Percentiles rank a stretch among this genome's conserved stretches.
Conservation (phyloP, 2,797 vertebrate species). For the Distichodus sexfasciatus region DNA sequence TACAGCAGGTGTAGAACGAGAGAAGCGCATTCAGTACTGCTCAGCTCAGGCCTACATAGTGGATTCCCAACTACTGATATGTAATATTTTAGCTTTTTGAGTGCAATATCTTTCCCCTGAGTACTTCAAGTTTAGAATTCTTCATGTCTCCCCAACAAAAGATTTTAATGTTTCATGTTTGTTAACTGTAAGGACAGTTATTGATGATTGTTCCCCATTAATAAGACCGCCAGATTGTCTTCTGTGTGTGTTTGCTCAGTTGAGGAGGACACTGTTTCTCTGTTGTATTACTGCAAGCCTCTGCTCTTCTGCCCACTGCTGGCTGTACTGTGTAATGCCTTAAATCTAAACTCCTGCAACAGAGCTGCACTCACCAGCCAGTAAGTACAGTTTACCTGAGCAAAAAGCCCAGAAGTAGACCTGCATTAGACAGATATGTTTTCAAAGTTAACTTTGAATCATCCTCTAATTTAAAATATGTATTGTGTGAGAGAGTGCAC, state of each 20-base stretch:
- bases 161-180: neutral
- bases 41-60: slow-evolving; percentile 3
- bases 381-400: neutral
- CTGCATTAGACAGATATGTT: neutral
- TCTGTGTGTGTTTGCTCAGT: neutral
- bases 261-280: neutral
- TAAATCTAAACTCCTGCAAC: slow-evolving; percentile 59
- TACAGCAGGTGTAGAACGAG: slow-evolving; percentile 9
- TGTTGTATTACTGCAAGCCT: neutral
- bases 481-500: neutral
- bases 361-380: slow-evolving; percentile 16
- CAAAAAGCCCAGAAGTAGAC: neutral
- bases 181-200: neutral
- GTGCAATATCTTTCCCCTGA: slow-evolving; percentile 17
- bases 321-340: slow-evolving; percentile 66
- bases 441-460: neutral
- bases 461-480: neutral
- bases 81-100: slow-evolving; percentile 13
- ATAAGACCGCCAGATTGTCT: neutral
- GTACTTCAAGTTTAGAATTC: neutral
- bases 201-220: neutral
- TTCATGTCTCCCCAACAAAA: neutral
- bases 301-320: slow-evolving; percentile 13
- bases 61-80: slow-evolving; percentile 18
- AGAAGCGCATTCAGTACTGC: neutral